phyloP scores from a whole-genome alignment of 2,888 invertebrate genomes.

The Hydraecia micacea region DNA sequence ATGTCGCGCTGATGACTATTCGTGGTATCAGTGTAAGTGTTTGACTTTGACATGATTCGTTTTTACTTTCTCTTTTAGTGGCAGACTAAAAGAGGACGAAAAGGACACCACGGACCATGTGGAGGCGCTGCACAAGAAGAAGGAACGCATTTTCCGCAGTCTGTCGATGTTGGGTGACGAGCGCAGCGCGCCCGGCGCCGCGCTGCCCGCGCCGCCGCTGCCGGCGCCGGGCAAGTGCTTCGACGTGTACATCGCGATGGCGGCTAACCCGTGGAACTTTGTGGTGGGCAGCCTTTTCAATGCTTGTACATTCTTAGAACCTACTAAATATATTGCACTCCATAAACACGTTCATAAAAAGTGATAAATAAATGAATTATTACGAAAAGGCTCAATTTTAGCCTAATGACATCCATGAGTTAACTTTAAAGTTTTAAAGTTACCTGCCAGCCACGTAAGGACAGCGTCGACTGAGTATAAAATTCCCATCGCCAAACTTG shows the following conservation, averaged over 20 bases:
- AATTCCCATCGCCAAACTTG: background rate
- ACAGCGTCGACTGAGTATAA: background rate
- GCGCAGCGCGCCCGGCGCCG: conserved; percentile 70
- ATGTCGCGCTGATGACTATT: background rate
- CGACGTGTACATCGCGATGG: conserved; percentile 93
- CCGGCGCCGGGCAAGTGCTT: conserved; percentile 90
- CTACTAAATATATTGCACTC: background rate
- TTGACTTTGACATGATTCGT: background rate
- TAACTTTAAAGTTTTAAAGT: background rate
- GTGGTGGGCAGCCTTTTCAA: conserved; percentile 83
- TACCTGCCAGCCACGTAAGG: background rate
- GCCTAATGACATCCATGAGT: background rate
- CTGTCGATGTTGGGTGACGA: conserved; percentile 63
- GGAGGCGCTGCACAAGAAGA: conserved; percentile 85
- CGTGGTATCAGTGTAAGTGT: background rate
- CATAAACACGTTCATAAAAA: background rate
- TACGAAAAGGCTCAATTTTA: background rate
- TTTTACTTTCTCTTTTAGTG: conserved; percentile 68
- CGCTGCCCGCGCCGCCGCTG: conserved; percentile 81
- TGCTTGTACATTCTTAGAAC: too few relatives aligned
- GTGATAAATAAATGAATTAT: background rate
- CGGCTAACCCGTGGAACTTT: conserved; percentile 94
- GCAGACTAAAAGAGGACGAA: conserved; percentile 78
- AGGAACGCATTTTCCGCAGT: conserved; percentile 86
- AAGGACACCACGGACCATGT: conserved; percentile 77